These are phyloP conservation scores for Stichodactyla helianthus DNA, from an alignment of 64 coral and sea anemone genomes.

Conservation along the genomic window DNA sequence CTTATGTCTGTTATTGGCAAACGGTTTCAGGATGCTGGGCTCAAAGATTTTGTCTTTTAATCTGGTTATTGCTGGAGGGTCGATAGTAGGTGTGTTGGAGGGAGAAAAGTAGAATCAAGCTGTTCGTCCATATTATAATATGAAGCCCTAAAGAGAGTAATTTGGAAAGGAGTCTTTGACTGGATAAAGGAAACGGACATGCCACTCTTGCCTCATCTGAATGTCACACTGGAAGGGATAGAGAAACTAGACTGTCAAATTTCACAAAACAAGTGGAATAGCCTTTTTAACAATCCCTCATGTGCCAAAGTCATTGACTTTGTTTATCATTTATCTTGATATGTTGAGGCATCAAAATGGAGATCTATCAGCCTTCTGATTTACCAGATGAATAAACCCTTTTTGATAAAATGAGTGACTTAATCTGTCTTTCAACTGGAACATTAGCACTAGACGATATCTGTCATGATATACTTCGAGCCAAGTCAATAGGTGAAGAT, in stretches of 20 bases:
- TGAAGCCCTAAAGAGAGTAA: conserved; percentile 60
- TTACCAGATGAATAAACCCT: conserved; percentile 21
- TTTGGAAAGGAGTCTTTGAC: conserved; percentile 35
- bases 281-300: conserved; percentile 3
- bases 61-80: conserved; percentile 17
- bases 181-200: conserved; percentile 41
- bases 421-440: too few relatives aligned
- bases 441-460: too few relatives aligned
- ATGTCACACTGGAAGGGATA: conserved; percentile 2
- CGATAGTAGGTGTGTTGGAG: conserved; percentile 26
- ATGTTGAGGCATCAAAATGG: conserved; percentile 20
- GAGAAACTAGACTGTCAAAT: conserved; percentile 19
- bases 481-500: too few relatives aligned
- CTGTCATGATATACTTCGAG: too few relatives aligned
- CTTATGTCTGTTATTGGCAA: conserved; percentile 55
- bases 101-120: conserved; percentile 51
- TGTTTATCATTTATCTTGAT: not conserved
- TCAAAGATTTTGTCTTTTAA: not conserved
- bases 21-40: conserved; percentile 43
- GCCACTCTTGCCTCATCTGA: not conserved
- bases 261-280: conserved; percentile 27
- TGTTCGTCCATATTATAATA: conserved; percentile 52
- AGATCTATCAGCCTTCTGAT: conserved; percentile 48
- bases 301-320: not conserved
- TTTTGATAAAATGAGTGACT: too few relatives aligned